Percentiles rank a stretch among this genome's conserved stretches.
Conservation (phyloP, 2,797 vertebrate genomes). For the Gymnothorax reevesii region DNA sequence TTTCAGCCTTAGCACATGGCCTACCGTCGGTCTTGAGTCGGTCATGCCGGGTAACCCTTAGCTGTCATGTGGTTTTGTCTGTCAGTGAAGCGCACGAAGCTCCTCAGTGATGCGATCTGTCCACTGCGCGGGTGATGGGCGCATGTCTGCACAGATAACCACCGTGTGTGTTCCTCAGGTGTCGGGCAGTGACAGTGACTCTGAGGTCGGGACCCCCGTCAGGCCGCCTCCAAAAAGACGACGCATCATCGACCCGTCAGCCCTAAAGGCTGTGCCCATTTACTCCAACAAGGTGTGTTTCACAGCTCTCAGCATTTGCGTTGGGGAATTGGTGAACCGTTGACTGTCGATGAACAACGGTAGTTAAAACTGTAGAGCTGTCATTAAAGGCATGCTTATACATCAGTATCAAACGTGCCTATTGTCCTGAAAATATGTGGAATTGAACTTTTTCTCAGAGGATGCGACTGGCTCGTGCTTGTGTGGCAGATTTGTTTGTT, state of each 20-base stretch:
- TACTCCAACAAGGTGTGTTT: constrained; percentile 71
- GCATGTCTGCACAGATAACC: background rate
- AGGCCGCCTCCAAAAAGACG: constrained; percentile 63
- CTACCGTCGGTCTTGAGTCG: too few relatives aligned
- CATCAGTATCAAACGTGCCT: background rate
- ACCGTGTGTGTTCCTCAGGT: background rate
- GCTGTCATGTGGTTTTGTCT: background rate
- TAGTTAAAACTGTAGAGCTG: background rate
- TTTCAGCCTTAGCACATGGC: too few relatives aligned
- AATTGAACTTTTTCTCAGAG: background rate
- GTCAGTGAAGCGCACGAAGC: background rate
- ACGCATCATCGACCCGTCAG: constrained; percentile 65
- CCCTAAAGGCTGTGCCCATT: constrained; percentile 62
- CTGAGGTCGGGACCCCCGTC: background rate
- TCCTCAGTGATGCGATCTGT: background rate
- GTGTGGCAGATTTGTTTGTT: constrained; percentile 14
- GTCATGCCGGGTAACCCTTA: too few relatives aligned
- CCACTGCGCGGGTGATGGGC: background rate
- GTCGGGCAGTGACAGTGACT: constrained; percentile 39
- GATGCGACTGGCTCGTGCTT: background rate
- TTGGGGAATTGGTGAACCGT: background rate
- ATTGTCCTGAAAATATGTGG: background rate
- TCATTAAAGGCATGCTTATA: too few relatives aligned
- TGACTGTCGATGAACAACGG: background rate
- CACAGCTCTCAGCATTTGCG: background rate